Conservation (phyloP, 37 sponge, comb jelly and placozoan species). For the Cliona cf. orientalis region DNA sequence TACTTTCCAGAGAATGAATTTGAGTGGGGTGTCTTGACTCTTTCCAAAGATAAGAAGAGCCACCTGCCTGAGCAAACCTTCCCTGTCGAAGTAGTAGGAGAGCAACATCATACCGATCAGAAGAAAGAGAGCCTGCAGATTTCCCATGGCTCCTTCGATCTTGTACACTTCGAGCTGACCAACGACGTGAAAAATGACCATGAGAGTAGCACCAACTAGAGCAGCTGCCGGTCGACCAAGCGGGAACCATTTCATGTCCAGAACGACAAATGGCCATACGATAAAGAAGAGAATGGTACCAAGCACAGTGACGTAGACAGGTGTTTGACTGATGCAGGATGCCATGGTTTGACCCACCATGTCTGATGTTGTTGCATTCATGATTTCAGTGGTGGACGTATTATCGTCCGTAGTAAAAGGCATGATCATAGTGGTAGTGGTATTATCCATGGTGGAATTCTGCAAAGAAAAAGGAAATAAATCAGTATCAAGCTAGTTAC, state of each 20-base stretch:
- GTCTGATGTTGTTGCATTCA: no score
- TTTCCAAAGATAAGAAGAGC: conserved; percentile 58
- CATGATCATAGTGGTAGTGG: neutral
- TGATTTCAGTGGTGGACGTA: neutral
- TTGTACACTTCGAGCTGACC: conserved; percentile 75
- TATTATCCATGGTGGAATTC: no score
- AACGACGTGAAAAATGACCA: conserved; percentile 80
- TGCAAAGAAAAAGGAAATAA: no score
- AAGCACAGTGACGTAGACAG: conserved; percentile 48
- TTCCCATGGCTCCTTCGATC: conserved; percentile 64
- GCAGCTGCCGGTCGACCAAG: conserved; percentile 83
- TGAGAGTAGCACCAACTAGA: conserved; percentile 73
- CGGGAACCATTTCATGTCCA: conserved; percentile 87
- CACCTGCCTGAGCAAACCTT: conserved; percentile 67
- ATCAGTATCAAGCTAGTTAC: no score
- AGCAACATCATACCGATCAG: conserved; percentile 92
- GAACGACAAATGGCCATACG: conserved; percentile 90
- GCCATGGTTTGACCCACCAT: neutral
- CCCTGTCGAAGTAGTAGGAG: conserved; percentile 84
- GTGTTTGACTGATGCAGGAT: conserved; percentile 5
- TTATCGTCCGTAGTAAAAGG: neutral
- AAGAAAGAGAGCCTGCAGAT: conserved; percentile 80
- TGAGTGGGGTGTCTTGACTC: conserved; percentile 40
- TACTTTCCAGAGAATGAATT: conserved; percentile 74
- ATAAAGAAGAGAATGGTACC: conserved; percentile 76